phyloP scores from a whole-genome alignment of 2,113 vertebrate species.

The Empidonax traillii region DNA sequence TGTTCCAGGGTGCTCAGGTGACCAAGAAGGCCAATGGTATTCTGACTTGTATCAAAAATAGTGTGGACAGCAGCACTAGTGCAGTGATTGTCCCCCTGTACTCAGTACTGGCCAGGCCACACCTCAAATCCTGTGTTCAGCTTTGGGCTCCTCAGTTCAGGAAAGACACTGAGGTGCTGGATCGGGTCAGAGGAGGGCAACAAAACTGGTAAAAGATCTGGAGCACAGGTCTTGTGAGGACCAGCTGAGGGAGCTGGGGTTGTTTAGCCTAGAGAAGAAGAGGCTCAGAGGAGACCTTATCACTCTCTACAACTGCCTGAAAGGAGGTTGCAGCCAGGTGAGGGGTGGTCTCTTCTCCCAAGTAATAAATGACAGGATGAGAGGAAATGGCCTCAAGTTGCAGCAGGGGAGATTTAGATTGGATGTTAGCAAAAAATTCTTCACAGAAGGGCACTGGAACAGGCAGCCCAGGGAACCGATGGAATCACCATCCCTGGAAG shows the following conservation, averaged over 20 bases:
- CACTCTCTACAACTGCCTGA: background rate
- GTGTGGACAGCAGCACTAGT: background rate
- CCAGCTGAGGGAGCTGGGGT: background rate
- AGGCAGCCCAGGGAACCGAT: background rate
- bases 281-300: background rate
- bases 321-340: no score
- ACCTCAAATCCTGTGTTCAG: background rate
- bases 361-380: background rate
- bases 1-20: background rate
- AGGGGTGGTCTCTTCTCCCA: accelerated
- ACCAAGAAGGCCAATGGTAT: background rate
- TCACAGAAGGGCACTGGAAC: background rate
- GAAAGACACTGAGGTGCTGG: background rate
- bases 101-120: background rate
- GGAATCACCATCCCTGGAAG: background rate
- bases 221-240: background rate
- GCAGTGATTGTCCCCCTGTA: background rate
- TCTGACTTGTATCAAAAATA: background rate
- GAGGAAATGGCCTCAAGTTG: background rate
- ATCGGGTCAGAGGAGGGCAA: background rate
- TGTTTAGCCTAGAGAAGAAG: background rate
- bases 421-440: background rate
- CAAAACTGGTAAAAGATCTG: background rate
- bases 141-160: background rate
- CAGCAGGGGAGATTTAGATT: background rate